phyloP scores from a whole-genome alignment of 2,113 vertebrate genomes.

The Dicentrarchus labrax region DNA sequence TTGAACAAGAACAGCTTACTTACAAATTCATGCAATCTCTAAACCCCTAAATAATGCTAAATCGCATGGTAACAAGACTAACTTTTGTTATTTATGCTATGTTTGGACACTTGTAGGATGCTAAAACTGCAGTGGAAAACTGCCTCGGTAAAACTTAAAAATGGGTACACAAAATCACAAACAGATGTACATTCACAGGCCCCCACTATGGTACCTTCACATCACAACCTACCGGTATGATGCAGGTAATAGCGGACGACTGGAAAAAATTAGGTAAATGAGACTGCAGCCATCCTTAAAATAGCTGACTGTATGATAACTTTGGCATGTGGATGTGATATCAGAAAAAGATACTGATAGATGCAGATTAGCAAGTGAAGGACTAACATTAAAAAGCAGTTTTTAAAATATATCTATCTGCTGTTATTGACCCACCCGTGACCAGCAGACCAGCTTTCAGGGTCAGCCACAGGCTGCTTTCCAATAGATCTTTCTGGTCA shows the following conservation, averaged over 20 bases:
- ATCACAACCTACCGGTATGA: constrained; percentile 27
- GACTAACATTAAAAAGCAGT: background rate
- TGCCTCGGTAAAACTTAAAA: constrained; percentile 56
- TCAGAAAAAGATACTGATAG: background rate
- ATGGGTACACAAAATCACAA: constrained; percentile 64
- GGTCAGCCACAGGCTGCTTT: constrained; percentile 30
- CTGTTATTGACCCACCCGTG: constrained; percentile 26
- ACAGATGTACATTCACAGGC: constrained; percentile 70
- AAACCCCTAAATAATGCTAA: too few species aligned
- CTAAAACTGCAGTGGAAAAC: constrained; percentile 67
- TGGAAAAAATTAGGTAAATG: constrained; percentile 33
- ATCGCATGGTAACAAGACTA: too few species aligned
- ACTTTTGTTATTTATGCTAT: background rate
- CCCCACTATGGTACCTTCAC: constrained; percentile 53
- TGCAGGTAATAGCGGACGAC: constrained; percentile 46
- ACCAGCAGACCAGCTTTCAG: constrained; percentile 11
- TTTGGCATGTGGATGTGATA: background rate
- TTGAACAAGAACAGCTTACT: background rate
- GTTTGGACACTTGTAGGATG: constrained; percentile 28
- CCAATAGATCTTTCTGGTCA: constrained; percentile 55
- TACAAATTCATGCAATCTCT: constrained; percentile 17
- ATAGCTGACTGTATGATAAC: background rate
- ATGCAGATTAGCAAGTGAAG: background rate
- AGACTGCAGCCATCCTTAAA: background rate
- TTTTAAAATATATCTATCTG: constrained; percentile 8